Conservation (phyloP, 2,888 invertebrate species). For the Drosophila kanekoi region DNA sequence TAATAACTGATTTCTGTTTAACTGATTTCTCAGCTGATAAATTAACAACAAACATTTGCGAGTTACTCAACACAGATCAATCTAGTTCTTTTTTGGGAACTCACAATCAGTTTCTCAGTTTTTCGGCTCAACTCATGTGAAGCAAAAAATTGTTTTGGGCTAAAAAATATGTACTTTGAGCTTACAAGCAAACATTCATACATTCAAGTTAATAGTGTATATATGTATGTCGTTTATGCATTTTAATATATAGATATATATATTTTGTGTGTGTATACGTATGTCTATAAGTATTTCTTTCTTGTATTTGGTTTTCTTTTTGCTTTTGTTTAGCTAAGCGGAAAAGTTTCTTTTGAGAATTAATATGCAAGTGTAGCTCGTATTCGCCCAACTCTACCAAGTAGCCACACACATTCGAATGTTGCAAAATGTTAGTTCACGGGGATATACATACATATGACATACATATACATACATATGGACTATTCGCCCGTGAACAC, state of each 20-base stretch:
- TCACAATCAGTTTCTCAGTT: background rate
- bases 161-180: slow-evolving; percentile 40
- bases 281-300: slow-evolving; percentile 34
- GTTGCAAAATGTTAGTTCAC: slow-evolving; percentile 1
- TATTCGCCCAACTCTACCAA: slow-evolving; percentile 9
- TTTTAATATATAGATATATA: slow-evolving; percentile 36
- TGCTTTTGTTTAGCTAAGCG: slow-evolving; percentile 26
- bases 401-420: slow-evolving; percentile 14
- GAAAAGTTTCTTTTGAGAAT: slow-evolving; percentile 31
- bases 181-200: slow-evolving; percentile 68
- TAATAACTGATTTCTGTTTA: too few species aligned
- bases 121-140: slow-evolving; percentile 16
- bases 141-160: slow-evolving; percentile 1
- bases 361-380: slow-evolving; percentile 29
- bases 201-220: slow-evolving; percentile 64
- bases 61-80: slow-evolving; percentile 38
- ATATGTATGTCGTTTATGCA: slow-evolving; percentile 59
- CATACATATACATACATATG: background rate
- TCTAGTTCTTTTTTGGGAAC: slow-evolving; percentile 9
- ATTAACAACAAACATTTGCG: slow-evolving; percentile 40
- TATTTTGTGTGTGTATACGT: slow-evolving; percentile 38
- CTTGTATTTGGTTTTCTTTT: slow-evolving; percentile 26
- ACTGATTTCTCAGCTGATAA: slow-evolving; percentile 39
- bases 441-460: background rate
- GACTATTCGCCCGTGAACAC: slow-evolving; percentile 1